These are phyloP conservation scores for Otolemur crassicaudatus DNA, from an alignment of 2,797 vertebrate species.

Conservation along the genomic window DNA sequence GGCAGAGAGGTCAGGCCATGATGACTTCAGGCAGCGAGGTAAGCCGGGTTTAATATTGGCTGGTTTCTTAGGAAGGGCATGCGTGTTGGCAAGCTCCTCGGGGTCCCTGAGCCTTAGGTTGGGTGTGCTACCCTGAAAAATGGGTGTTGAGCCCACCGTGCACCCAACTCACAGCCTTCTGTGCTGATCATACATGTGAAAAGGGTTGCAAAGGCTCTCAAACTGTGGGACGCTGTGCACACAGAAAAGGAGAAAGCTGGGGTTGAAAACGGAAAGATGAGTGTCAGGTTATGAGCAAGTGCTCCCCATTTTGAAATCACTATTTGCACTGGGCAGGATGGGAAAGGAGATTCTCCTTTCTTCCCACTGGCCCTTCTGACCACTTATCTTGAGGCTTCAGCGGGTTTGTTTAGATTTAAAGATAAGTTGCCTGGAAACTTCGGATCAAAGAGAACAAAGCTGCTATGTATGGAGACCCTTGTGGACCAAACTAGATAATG, in stretches of 20 bases:
- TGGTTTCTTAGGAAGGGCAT: background rate
- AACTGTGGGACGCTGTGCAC: background rate
- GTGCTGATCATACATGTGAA: background rate
- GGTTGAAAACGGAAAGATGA: background rate
- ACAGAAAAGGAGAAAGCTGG: accelerated
- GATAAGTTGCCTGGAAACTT: background rate
- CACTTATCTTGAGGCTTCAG: constrained; percentile 18
- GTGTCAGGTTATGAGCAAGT: background rate
- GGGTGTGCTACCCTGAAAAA: background rate
- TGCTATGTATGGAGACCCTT: background rate
- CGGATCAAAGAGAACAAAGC: constrained; percentile 48
- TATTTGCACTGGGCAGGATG: background rate
- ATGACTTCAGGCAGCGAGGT: background rate
- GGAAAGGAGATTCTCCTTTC: background rate
- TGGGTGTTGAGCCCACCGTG: background rate
- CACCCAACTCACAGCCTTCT: background rate
- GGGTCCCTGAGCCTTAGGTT: background rate
- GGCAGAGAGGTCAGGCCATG: background rate
- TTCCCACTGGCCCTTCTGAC: background rate
- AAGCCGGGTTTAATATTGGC: background rate
- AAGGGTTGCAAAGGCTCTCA: background rate
- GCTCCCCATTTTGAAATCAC: background rate
- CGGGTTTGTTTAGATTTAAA: constrained; percentile 70
- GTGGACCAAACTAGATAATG: constrained; percentile 73
- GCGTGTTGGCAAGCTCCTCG: background rate